phyloP scores from a whole-genome alignment of 2,113 vertebrate species.

The Peromyscus leucopus region DNA sequence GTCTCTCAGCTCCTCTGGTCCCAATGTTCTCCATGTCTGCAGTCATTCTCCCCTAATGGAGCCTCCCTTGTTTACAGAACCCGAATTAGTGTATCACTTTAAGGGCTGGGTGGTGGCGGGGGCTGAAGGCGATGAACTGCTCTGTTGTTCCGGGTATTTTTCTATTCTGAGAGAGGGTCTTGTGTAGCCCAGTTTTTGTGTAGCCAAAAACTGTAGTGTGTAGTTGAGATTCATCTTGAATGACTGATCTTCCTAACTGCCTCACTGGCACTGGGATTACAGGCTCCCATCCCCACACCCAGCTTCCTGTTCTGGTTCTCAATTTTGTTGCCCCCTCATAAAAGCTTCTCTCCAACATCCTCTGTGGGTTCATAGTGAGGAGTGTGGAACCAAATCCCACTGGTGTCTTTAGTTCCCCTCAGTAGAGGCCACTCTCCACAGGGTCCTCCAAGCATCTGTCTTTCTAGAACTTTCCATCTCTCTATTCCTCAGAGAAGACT shows the following conservation, averaged over 20 bases:
- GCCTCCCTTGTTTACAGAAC: accelerated
- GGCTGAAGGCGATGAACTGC: neutral
- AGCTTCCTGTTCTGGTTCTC: neutral
- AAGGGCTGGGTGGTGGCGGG: accelerated
- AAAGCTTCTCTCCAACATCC: too few species aligned
- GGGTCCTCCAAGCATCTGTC: too few species aligned
- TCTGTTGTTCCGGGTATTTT: too few species aligned
- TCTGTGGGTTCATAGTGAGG: too few species aligned
- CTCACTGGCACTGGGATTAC: neutral
- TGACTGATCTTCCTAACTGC: neutral
- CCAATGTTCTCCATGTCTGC: neutral
- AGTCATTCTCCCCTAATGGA: too few species aligned
- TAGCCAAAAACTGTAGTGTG: neutral
- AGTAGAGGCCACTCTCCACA: too few species aligned
- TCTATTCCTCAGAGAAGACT: too few species aligned
- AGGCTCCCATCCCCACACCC: too few species aligned
- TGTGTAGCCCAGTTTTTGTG: neutral
- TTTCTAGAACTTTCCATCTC: too few species aligned
- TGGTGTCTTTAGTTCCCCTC: too few species aligned
- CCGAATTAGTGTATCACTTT: neutral
- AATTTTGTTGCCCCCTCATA: accelerated
- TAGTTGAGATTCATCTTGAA: neutral
- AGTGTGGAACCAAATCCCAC: too few species aligned
- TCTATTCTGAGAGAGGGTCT: neutral
- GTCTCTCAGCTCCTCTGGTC: neutral